Base-by-base conservation (phyloP, 30 jellyfish, hydroid and myxozoan genomes). In the Chrysaora quinquecirrha region DNA sequence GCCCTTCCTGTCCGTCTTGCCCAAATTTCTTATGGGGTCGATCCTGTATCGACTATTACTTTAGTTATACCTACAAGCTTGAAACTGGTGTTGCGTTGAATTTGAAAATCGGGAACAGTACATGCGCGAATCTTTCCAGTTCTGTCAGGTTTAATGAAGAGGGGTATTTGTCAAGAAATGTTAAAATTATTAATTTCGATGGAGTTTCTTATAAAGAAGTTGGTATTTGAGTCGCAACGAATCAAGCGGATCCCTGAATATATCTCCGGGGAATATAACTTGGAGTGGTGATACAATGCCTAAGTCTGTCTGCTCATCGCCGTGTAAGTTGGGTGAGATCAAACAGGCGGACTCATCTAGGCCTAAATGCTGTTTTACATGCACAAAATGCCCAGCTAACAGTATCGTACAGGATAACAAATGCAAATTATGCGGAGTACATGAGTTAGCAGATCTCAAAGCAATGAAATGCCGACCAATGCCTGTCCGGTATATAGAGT, bases 301-400 rank as follows among this genome's bases (percentile, higher is more conserved):
- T 2, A 28, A 25, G 11, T 89, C 98, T 2, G 1, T 63, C 6
- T 92, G 98, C 64, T 66, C 96, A 2, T 52, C 43, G 60, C 91
- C 96, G 9, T 92, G 98, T 48, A 48, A 65, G n/a, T 34, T 22
- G 14, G 90, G 90, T 0, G 85, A 78, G 34, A 33, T 73, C 2
- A 47, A 70, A 33, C 71, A 71, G 22, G 33, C 18, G 0, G 62
- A 64, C 12, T 33, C 18, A 0, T 25, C 64, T 49, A 25, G 65
- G n/a, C 35, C 64, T 16, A 11, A 7, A 0, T 87, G 97, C 70
- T 94, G 99, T 29, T 94, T 95, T 87, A 34, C 76, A 48, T 94
- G 99, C 64, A 38, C 34, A 47, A n/a, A 29, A 29, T 94, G 99
- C 29, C 77, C 78, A 2, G 30, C 4, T 7, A 56, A 70, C 1